Evolutionary conservation across 2,113 vertebrate genomes (phyloP), one percentile per base, ranked within the genome.

Genomic region (Oryzias curvinotus): DNA sequence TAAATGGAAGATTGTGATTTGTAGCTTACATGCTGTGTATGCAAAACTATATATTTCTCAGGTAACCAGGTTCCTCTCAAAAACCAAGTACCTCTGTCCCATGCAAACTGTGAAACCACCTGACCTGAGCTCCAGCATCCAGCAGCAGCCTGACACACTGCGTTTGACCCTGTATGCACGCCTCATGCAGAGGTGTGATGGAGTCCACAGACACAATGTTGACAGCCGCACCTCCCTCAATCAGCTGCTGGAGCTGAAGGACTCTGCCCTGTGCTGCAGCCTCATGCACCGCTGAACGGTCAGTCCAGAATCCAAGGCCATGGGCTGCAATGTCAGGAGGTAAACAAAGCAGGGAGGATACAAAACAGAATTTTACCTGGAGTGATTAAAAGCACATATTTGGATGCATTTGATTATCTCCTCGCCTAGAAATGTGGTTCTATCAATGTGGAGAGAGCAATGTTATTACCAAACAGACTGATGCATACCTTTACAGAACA

Each of bases 241-340:
- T 98, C 52, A 98, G 89, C 74, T 86, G 87, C 83, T 92, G 93
- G 65, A 98, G 90, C 77, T 92, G 91, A 4, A 73, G 70, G 25
- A 63, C 83, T n/a, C 93, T 87, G 1, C 96, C 96, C 0, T 85
- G 64, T 58, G 92, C 88, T 0, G 95, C 95, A 0, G 96, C 97
- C 71, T 97, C 94, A 0, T 99, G 96, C 36, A 99, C 93, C 0
- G 94, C 94, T 0, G 96, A 97, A 5, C 93, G 82, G 30, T 95
- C 96, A 0, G 93, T 92, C 97, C 97, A 99, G 87, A 94, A 96
- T 10, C 93, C 96, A 78, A 90, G 85, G 62, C 87, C 87, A 61
- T 80, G 66, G 71, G 80, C 82, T 89, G 62, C 14, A 57, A 63
- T 2, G 47, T 44, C 8, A 57, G 46, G 59, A 49, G 17, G 15